Base-by-base conservation (phyloP, 2,797 vertebrate species). In the Acridotheres tristis region DNA sequence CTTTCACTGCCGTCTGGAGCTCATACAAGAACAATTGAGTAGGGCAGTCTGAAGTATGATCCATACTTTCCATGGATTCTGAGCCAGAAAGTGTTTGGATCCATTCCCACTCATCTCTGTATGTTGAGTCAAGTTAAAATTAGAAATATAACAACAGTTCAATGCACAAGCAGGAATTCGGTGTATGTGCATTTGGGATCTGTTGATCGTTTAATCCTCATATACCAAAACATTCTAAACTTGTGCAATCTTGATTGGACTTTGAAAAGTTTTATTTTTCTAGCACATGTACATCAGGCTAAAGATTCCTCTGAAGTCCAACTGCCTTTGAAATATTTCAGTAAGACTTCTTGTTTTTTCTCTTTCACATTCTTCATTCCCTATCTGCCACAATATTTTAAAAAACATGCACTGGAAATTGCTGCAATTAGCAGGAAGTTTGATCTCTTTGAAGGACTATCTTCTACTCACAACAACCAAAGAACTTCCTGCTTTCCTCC, bases 31-130 rank as follows among this genome's bases (percentile, higher is more conserved):
- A 98, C 95, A 99, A 98, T 62, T 98, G 98, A 97, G 98, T 93
- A 95, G 98, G 98, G 97, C 98, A 98, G 95, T 98, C 98, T 66
- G 97, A 82, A 81, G 94, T 94, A 92, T 98, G 98, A 97, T 98
- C 98, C 96, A 97, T 97, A 97, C 96, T 98, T 96, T 98, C 98
- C 96, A 98, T 95, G 88, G 98, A 97, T 95, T 98, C 98, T 25
- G 98, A 97, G 80, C 98, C 98, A 91, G 98, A 98, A 96, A 99
- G 97, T 53, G 95, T 98, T 98, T 99, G 99, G 97, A 99, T 98
- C 99, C 99, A 99, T 96, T 99, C 99, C 99, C 99, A 99, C 97
- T 99, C 99, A 95, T 99, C 99, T 98, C 99, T 99, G 98, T 96
- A 97, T 93, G 96, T 97, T 96, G 94, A 98, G 97, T 97, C 94